Percentiles rank a stretch among this genome's conserved stretches.
Evolutionary conservation across 2,113 vertebrate species (phyloP).

Genomic region (Trogon surrucura): DNA sequence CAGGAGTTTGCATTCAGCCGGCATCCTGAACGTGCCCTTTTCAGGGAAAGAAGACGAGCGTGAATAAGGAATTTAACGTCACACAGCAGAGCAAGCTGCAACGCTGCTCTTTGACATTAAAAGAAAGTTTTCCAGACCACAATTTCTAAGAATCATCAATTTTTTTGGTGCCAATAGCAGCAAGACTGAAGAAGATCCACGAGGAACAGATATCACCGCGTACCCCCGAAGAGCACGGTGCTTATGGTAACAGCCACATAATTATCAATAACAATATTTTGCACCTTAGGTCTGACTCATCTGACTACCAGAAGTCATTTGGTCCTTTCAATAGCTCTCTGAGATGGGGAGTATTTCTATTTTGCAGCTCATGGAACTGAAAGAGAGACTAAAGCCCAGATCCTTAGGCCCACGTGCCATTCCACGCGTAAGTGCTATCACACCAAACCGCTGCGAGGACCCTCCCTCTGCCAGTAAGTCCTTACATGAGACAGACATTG

Average conservation of each 20-base stretch:
- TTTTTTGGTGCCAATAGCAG: background rate
- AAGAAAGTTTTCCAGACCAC: background rate
- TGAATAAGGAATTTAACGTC: background rate
- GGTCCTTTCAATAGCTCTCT: background rate
- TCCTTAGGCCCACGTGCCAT: background rate
- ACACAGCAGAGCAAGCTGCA: background rate
- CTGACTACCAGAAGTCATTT: background rate
- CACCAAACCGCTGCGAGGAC: background rate
- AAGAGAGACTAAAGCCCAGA: background rate
- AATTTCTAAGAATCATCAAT: background rate
- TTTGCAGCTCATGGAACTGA: background rate
- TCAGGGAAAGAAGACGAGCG: background rate
- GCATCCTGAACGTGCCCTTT: background rate
- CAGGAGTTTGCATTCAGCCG: background rate
- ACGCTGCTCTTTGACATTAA: background rate
- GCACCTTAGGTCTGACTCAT: background rate
- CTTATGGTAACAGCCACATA: background rate
- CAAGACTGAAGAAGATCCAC: background rate
- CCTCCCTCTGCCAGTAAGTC: background rate
- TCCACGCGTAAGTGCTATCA: fast-evolving
- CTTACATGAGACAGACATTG: fast-evolving
- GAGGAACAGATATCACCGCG: background rate
- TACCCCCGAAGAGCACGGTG: too few relatives aligned
- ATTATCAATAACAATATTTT: background rate
- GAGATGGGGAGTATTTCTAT: background rate